Percentiles rank a stretch among this genome's conserved stretches.
These are phyloP conservation scores for Mantis religiosa DNA, from an alignment of 2,888 invertebrate species.

Conservation along the genomic window DNA sequence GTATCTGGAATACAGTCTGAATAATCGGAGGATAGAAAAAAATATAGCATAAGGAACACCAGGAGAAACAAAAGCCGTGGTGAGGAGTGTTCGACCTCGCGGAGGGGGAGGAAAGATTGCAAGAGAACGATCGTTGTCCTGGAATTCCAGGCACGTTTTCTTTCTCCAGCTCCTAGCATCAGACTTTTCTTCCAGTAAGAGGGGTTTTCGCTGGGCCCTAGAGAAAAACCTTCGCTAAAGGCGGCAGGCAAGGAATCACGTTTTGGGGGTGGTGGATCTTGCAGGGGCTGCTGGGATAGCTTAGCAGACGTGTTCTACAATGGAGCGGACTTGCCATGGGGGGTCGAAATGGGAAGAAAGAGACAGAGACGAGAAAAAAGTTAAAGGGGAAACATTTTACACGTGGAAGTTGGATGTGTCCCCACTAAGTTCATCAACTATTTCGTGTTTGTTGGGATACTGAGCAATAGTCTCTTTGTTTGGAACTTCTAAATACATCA, in stretches of 20 bases:
- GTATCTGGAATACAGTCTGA: background rate
- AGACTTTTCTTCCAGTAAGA: conserved; percentile 22
- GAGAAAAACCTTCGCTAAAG: conserved; percentile 17
- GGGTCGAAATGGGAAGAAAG: background rate
- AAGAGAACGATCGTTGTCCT: background rate
- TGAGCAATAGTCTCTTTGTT: too few species aligned
- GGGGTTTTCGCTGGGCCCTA: conserved; percentile 10
- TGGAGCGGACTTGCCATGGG: background rate
- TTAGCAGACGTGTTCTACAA: conserved; percentile 15
- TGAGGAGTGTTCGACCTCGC: background rate
- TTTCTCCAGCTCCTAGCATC: conserved; percentile 19
- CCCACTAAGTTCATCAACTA: background rate
- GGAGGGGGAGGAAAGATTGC: background rate
- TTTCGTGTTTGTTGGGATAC: too few species aligned
- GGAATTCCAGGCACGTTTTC: conserved; percentile 26
- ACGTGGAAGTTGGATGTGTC: conserved; percentile 4
- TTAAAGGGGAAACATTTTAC: conserved; percentile 17
- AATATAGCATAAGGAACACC: background rate
- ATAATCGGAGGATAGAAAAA: background rate
- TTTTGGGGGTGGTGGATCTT: conserved; percentile 6
- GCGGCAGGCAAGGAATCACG: conserved; percentile 1
- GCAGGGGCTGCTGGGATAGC: conserved; percentile 1
- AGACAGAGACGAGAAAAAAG: background rate
- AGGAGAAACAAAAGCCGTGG: background rate
- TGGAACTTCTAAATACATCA: too few species aligned